Conservation (phyloP, 2,888 invertebrate species). For the Gymnocheta viridis region DNA sequence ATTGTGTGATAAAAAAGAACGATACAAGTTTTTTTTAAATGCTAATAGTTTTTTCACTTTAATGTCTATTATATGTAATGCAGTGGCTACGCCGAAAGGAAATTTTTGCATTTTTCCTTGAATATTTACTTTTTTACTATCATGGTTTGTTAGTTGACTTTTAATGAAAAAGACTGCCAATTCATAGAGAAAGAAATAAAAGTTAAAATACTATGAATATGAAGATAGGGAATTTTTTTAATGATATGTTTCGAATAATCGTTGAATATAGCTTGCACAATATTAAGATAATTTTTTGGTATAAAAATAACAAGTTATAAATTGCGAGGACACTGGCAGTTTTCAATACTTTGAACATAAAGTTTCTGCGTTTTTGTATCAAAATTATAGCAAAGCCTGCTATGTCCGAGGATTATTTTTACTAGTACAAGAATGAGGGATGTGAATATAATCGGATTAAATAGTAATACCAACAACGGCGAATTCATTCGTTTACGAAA, state of each 20-base stretch:
- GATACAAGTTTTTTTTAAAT: slow-evolving; percentile 32
- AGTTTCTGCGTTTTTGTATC: no score
- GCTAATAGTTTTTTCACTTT: slow-evolving; percentile 1
- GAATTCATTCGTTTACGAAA: no score
- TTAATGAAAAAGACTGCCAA: neutral
- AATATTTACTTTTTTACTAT: neutral
- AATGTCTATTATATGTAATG: neutral
- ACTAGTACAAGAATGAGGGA: no score
- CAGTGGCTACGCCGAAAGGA: neutral
- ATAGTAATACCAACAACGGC: no score
- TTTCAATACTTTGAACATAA: no score
- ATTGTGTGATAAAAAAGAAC: neutral
- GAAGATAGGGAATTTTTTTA: neutral
- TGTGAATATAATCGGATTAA: no score
- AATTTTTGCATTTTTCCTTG: neutral
- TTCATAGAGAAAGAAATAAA: neutral
- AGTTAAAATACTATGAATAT: neutral
- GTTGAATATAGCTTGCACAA: no score
- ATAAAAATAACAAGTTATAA: no score
- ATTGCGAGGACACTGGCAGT: no score
- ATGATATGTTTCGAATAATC: neutral
- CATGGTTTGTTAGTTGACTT: slow-evolving; percentile 4
- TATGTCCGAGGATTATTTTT: no score
- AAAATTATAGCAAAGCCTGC: no score
- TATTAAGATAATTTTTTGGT: no score